Evolutionary conservation across 2,113 vertebrate species (phyloP).

Genomic region (Oncorhynchus mykiss): DNA sequence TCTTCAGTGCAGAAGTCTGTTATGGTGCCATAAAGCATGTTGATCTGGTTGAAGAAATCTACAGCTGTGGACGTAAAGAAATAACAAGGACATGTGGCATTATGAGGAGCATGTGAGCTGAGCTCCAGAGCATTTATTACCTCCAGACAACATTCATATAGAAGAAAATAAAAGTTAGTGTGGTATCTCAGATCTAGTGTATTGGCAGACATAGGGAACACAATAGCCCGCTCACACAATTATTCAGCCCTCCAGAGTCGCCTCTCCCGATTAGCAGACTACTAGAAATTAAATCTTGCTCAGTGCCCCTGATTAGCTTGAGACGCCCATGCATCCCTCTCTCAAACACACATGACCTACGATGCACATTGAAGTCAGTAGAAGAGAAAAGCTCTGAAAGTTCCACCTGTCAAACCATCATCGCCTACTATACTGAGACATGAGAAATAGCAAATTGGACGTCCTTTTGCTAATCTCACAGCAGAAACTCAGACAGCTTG

Average conservation of each 20-base stretch:
- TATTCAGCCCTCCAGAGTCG: no score
- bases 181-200: background rate
- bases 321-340: no score
- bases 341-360: background rate
- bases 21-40: slow-evolving; percentile 95
- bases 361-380: background rate
- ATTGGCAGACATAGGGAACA: no score
- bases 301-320: no score
- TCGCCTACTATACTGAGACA: background rate
- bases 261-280: no score
- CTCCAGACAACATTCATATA: background rate
- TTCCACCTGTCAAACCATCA: background rate
- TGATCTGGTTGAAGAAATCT: slow-evolving; percentile 99
- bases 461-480: background rate
- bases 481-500: background rate
- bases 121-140: no score
- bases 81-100: background rate
- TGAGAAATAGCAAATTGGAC: background rate
- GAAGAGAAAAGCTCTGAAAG: background rate
- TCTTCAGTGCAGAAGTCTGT: slow-evolving; percentile 93
- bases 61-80: slow-evolving; percentile 76
- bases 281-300: no score
- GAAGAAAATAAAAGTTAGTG: background rate
- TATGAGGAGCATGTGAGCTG: background rate
- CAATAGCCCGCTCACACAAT: background rate